These are phyloP conservation scores for Sylvia borin DNA, from an alignment of 2,797 vertebrate genomes.

Conservation along the genomic window DNA sequence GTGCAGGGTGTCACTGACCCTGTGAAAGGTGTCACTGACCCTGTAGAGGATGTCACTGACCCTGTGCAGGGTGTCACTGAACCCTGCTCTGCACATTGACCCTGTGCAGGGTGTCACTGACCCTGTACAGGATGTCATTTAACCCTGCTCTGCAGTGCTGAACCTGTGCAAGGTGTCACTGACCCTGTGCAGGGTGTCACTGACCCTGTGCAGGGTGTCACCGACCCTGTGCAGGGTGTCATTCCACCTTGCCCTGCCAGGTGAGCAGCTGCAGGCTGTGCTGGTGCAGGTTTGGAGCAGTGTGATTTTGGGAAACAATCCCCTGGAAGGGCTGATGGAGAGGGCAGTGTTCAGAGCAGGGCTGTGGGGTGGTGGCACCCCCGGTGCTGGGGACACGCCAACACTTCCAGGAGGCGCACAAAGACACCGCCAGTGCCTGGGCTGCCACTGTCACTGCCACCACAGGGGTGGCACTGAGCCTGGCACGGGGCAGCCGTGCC, in stretches of 20 bases:
- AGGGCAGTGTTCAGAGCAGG: background rate
- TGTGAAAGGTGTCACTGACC: no score
- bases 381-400: background rate
- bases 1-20: no score
- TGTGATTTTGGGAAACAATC: background rate
- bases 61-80: background rate
- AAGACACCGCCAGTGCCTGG: background rate
- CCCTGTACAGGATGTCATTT: no score
- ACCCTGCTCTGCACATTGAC: background rate
- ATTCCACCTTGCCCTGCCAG: background rate
- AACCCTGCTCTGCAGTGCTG: background rate
- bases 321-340: background rate
- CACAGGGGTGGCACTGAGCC: background rate
- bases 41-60: no score
- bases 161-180: no score
- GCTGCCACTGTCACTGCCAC: background rate
- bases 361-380: background rate
- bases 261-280: background rate
- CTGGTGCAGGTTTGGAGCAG: fast-evolving
- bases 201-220: background rate
- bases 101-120: background rate
- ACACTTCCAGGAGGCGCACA: background rate
- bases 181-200: no score
- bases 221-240: background rate
- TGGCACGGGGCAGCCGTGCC: background rate